phyloP scores from a whole-genome alignment of 1,140 invertebrate species.

The Notospermus geniculatus region DNA sequence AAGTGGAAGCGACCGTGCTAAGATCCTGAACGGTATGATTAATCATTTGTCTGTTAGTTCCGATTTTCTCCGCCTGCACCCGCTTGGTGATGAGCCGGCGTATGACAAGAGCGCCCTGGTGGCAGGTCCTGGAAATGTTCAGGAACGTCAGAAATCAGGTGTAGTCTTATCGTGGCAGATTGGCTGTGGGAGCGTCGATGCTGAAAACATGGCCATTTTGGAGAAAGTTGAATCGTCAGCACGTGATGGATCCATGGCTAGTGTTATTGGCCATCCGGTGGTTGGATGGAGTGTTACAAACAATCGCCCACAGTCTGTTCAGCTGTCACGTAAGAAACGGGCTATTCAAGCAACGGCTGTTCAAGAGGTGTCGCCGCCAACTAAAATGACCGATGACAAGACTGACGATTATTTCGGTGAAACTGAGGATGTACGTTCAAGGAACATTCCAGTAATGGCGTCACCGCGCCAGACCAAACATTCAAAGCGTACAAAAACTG shows the following conservation, averaged over 20 bases:
- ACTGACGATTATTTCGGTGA: slow-evolving; percentile 10
- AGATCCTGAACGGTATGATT: slow-evolving; percentile 36
- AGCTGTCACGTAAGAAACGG: slow-evolving; percentile 26
- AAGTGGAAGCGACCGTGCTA: slow-evolving; percentile 28
- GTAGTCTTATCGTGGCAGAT: slow-evolving; percentile 64
- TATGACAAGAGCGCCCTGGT: slow-evolving; percentile 59
- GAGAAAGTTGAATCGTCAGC: slow-evolving; percentile 64
- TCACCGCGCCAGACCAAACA: neutral
- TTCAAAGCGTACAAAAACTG: slow-evolving; percentile 6
- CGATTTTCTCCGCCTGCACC: slow-evolving; percentile 57
- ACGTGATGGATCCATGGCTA: slow-evolving; percentile 64
- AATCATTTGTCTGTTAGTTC: slow-evolving; percentile 37
- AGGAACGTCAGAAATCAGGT: slow-evolving; percentile 56
- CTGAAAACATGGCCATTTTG: slow-evolving; percentile 59
- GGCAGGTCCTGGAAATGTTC: slow-evolving; percentile 63
- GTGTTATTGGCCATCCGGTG: slow-evolving; percentile 64
- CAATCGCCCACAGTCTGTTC: slow-evolving; percentile 52
- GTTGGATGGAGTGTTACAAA: slow-evolving; percentile 65
- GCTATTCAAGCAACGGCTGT: slow-evolving; percentile 29
- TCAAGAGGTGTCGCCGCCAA: slow-evolving; percentile 28
- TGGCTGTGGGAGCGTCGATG: slow-evolving; percentile 68
- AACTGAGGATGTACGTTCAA: too few relatives aligned
- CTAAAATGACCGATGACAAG: slow-evolving; percentile 23
- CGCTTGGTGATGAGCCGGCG: slow-evolving; percentile 42
- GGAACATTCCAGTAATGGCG: neutral